Percentiles rank a stretch among this genome's conserved stretches.
phyloP scores from a whole-genome alignment of 53 echinoderm and acorn worm species.

The Arbacia lixula region DNA sequence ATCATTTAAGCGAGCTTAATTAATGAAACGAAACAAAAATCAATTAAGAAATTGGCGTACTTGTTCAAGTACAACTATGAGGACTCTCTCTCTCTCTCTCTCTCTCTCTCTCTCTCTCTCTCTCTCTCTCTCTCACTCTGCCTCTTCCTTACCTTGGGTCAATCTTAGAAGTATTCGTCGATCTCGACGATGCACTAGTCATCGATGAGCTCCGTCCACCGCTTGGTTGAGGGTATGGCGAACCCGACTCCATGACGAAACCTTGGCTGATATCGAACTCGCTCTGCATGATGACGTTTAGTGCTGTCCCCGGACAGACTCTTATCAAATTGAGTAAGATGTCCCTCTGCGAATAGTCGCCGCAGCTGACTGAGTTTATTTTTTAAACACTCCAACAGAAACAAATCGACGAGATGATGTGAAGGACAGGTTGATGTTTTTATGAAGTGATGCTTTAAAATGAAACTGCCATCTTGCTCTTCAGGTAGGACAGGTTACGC shows the following conservation, averaged over 20 bases:
- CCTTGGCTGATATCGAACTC: slow-evolving; percentile 31
- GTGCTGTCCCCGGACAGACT: too few species aligned
- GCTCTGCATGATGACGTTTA: too few species aligned
- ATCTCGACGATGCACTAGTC: background rate
- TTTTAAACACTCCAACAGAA: too few species aligned
- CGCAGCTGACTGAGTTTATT: too few species aligned
- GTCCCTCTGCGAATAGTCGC: too few species aligned
- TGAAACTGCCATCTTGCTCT: slow-evolving; percentile 9
- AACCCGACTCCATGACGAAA: slow-evolving; percentile 6
- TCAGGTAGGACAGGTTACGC: background rate
- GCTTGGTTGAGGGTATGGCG: background rate
- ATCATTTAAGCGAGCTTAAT: slow-evolving; percentile 23
- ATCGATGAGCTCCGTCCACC: background rate
- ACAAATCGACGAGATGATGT: background rate
- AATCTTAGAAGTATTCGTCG: slow-evolving; percentile 51
- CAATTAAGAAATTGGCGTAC: too few species aligned
- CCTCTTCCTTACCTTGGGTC: slow-evolving; percentile 62
- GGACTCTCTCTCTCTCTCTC: too few species aligned
- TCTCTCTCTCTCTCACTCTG: too few species aligned
- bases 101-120: too few species aligned
- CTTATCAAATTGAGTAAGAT: too few species aligned
- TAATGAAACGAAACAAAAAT: too few species aligned
- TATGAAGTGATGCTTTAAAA: slow-evolving; percentile 4
- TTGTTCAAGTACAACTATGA: too few species aligned
- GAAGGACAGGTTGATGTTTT: slow-evolving; percentile 21